phyloP scores from a whole-genome alignment of 2,797 vertebrate genomes.

The Halcyon chelicuti region DNA sequence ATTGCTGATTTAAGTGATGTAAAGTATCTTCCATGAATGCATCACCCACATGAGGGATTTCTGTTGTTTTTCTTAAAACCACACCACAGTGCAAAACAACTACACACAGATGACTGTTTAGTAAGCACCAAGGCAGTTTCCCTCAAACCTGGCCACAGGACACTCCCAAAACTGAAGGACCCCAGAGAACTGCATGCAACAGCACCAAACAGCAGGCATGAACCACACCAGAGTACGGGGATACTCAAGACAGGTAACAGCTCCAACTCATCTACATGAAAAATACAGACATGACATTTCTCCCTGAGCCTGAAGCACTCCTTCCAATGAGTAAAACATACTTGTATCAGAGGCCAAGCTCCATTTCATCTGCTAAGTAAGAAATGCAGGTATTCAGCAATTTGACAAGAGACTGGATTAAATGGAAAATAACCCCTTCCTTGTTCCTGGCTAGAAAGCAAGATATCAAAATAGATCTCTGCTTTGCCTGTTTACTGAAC shows the following conservation, averaged over 20 bases:
- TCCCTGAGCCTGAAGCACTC: not conserved
- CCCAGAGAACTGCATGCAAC: not conserved
- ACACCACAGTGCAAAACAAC: not conserved
- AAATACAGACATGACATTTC: not conserved
- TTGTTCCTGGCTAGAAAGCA: not conserved
- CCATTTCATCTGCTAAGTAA: not conserved
- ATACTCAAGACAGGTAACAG: rapidly evolving
- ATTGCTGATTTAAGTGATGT: too few relatives aligned
- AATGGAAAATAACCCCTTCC: not conserved
- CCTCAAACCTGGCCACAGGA: not conserved
- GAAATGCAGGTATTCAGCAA: not conserved
- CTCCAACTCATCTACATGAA: not conserved
- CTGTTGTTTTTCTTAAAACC: not conserved
- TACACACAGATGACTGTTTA: not conserved
- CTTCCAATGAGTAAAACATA: rapidly evolving
- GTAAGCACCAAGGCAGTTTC: not conserved
- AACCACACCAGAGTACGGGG: not conserved
- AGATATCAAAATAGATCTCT: not conserved
- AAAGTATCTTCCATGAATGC: rapidly evolving
- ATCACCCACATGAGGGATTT: not conserved
- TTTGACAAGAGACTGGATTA: not conserved
- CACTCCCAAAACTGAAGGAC: not conserved
- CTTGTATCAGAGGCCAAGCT: not conserved
- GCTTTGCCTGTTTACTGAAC: not conserved
- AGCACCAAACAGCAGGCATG: not conserved